phyloP scores from a whole-genome alignment of 2,797 vertebrate genomes.

The Falco berigora region DNA sequence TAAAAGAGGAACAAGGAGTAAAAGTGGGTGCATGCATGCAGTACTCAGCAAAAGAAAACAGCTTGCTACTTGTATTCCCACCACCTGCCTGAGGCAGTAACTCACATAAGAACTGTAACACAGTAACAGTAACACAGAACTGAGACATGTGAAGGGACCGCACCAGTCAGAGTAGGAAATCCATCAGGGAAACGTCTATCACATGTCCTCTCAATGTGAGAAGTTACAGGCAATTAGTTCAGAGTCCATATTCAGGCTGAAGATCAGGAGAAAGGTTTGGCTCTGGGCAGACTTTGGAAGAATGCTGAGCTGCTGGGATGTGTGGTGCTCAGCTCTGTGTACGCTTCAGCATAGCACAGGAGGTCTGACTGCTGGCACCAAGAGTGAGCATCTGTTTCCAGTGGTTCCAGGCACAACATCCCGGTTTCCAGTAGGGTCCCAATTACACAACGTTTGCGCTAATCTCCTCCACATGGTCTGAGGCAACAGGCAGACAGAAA shows the following conservation, averaged over 20 bases:
- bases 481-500: background rate
- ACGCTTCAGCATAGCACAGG: background rate
- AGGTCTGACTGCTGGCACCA: background rate
- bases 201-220: background rate
- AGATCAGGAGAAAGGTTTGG: background rate
- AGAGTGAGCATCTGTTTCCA: background rate
- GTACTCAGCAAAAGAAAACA: background rate
- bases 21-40: background rate
- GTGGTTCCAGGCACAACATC: background rate
- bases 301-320: background rate
- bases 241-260: background rate
- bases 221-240: background rate
- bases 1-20: background rate
- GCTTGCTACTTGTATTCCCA: background rate
- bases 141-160: background rate
- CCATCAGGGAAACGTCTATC: background rate
- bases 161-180: background rate
- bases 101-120: background rate
- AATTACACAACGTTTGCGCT: background rate
- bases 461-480: background rate
- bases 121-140: background rate
- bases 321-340: background rate
- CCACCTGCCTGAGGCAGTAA: background rate
- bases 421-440: background rate
- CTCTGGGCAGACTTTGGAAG: background rate